These are phyloP conservation scores for Acipenser oxyrinchus DNA, from an alignment of 2,797 vertebrate genomes.

Conservation along the genomic window DNA sequence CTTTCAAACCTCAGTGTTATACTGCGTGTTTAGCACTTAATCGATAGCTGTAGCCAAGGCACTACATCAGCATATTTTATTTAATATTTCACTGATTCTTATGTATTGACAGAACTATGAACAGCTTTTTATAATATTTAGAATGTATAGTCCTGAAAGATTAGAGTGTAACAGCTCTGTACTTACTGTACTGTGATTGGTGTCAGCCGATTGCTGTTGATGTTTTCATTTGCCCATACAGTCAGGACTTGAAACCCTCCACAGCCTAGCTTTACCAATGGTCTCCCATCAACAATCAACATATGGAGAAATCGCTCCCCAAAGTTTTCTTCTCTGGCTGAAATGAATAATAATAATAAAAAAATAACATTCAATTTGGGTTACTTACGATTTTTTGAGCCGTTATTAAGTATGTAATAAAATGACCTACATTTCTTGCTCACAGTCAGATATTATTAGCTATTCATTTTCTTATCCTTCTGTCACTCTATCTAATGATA, in stretches of 20 bases:
- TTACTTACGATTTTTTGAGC: too few species aligned
- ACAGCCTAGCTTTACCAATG: conserved; percentile 57
- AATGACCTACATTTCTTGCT: conserved; percentile 17
- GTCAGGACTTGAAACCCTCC: conserved; percentile 50
- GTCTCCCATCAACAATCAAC: conserved; percentile 67
- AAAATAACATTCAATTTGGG: neutral
- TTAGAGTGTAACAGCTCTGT: neutral
- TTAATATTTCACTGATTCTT: neutral
- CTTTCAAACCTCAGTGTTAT: neutral
- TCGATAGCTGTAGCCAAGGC: neutral
- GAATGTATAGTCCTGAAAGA: conserved; percentile 6
- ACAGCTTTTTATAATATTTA: conserved; percentile 1
- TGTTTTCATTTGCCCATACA: conserved; percentile 42
- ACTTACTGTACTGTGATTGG: conserved; percentile 60
- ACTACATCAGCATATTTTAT: neutral
- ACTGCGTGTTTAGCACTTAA: neutral
- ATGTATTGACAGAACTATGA: conserved; percentile 5
- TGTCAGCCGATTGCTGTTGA: conserved; percentile 51
- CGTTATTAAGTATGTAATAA: too few species aligned
- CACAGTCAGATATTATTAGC: conserved; percentile 8
- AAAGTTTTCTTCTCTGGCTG: conserved; percentile 62
- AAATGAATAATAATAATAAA: conserved; percentile 25
- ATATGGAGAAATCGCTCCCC: conserved; percentile 70
- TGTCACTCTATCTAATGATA: conserved; percentile 30
- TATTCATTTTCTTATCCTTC: conserved; percentile 18